Conservation (phyloP, 2,113 vertebrate genomes). For the Cavia porcellus region DNA sequence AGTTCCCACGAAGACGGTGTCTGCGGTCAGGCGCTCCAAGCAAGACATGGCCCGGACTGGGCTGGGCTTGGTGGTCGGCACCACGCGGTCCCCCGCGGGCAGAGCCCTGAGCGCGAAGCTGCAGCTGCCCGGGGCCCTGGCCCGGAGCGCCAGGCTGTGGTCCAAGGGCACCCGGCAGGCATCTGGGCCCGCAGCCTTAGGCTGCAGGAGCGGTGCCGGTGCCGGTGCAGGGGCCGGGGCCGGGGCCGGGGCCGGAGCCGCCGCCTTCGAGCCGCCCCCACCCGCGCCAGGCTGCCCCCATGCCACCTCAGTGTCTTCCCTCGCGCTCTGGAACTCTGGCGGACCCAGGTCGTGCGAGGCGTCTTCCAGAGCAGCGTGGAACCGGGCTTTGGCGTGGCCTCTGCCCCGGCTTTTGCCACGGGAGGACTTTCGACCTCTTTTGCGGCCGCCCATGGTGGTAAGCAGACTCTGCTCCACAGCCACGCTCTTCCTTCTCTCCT, state of each 20-base stretch:
- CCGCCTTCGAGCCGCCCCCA: slow-evolving; percentile 69
- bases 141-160: slow-evolving; percentile 65
- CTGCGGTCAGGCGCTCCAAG: slow-evolving; percentile 47
- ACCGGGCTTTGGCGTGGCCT: slow-evolving; percentile 74
- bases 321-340: slow-evolving; percentile 77
- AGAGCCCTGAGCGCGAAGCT: slow-evolving; percentile 64
- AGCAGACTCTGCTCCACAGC: not conserved
- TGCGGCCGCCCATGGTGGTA: slow-evolving; percentile 81
- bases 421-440: slow-evolving; percentile 68
- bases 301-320: slow-evolving; percentile 77
- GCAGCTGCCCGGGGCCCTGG: not conserved
- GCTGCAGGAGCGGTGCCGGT: not conserved
- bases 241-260: not conserved
- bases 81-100: not conserved
- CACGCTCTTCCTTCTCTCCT: not conserved
- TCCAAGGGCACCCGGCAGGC: slow-evolving; percentile 61
- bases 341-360: slow-evolving; percentile 80
- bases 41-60: not conserved
- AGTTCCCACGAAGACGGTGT: slow-evolving; percentile 72
- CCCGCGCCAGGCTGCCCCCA: slow-evolving; percentile 86
- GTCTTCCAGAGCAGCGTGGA: slow-evolving; percentile 82
- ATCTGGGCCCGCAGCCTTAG: not conserved
- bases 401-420: slow-evolving; percentile 79
- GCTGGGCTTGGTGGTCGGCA: too few relatives aligned
- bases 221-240: too few relatives aligned